These are phyloP conservation scores for Hemiprocne comata DNA, from an alignment of 2,113 vertebrate species.

Conservation along the genomic window DNA sequence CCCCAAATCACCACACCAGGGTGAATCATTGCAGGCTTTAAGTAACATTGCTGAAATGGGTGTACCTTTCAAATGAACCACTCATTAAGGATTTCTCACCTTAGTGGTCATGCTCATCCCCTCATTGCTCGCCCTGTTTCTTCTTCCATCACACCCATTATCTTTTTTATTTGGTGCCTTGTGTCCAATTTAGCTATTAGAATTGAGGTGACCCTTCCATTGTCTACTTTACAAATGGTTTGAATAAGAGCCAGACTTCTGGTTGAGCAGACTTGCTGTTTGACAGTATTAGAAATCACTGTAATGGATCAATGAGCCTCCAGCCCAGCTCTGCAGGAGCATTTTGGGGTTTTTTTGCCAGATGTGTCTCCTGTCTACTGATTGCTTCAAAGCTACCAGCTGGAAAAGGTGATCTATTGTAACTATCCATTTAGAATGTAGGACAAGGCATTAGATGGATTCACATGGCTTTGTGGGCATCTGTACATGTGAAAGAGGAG, in stretches of 20 bases:
- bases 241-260: neutral
- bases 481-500: neutral
- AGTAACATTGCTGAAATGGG: neutral
- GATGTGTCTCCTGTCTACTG: neutral
- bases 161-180: neutral
- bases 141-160: neutral
- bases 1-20: neutral
- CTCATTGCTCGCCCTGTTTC: neutral
- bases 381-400: neutral
- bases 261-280: neutral
- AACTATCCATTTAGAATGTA: neutral
- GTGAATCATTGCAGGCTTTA: neutral
- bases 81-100: neutral
- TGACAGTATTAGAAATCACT: neutral
- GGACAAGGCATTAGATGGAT: neutral
- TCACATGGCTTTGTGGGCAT: accelerated
- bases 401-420: neutral
- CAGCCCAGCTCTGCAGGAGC: neutral
- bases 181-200: neutral
- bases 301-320: neutral
- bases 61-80: neutral
- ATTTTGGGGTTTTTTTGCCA: neutral
- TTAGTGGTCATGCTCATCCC: neutral
- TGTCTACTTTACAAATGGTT: neutral
- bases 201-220: neutral